Conservation (phyloP, 30 jellyfish, hydroid and myxozoan genomes). For the Kudoa iwatai region DNA sequence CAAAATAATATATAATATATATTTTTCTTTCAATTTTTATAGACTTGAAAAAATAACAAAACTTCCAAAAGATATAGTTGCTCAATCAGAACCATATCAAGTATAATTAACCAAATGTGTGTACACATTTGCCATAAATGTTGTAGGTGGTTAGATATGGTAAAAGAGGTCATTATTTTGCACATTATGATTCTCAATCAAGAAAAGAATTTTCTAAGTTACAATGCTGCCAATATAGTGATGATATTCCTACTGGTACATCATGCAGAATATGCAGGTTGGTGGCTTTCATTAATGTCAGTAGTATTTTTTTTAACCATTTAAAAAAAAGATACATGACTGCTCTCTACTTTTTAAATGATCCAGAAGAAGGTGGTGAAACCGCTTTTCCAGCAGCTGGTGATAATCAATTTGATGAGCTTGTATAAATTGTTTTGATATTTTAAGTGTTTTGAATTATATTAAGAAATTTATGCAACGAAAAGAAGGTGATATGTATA, state of each 20-base stretch:
- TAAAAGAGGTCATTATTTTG: constrained; percentile 63
- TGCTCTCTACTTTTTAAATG: constrained; percentile 26
- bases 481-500: constrained; percentile 38
- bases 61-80: too few relatives aligned
- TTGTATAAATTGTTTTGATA: constrained; percentile 3
- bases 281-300: neutral
- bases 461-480: too few relatives aligned
- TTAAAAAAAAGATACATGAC: constrained; percentile 68
- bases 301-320: too few relatives aligned
- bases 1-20: too few relatives aligned
- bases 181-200: constrained; percentile 75
- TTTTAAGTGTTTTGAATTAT: too few relatives aligned
- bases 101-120: too few relatives aligned
- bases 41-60: too few relatives aligned
- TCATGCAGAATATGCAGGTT: constrained; percentile 89
- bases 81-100: too few relatives aligned
- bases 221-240: constrained; percentile 54
- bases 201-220: constrained; percentile 15
- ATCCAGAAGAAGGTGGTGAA: constrained; percentile 85
- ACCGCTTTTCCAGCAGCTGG: constrained; percentile 98
- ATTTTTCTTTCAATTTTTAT: too few relatives aligned
- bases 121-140: too few relatives aligned
- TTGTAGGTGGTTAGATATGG: constrained; percentile 32
- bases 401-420: constrained; percentile 9
- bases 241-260: constrained; percentile 29